Evolutionary conservation across 1,140 invertebrate species (phyloP).

Genomic region (Hypsibius dujardini): DNA sequence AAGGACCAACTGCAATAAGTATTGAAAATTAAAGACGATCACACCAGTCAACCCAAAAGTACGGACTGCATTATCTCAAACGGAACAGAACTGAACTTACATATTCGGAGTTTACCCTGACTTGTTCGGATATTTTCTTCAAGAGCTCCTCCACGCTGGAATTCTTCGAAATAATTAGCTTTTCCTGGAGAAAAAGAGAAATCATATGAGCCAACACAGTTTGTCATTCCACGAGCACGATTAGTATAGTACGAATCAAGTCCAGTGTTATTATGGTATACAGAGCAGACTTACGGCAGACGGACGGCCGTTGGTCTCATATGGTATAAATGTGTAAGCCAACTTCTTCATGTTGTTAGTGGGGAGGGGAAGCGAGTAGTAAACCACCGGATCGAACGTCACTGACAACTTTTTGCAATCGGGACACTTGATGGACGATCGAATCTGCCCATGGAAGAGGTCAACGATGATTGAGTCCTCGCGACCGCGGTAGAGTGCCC

Average conservation of each 20-base stretch:
- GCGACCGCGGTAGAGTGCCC: conserved; percentile 42
- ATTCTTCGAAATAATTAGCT: background rate
- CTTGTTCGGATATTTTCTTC: background rate
- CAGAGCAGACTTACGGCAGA: background rate
- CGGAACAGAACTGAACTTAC: no score
- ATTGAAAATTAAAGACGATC: no score
- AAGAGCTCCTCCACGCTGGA: background rate
- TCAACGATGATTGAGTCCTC: conserved; percentile 51
- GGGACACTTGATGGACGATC: conserved; percentile 46
- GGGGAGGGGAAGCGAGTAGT: conserved; percentile 44
- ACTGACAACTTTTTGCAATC: conserved; percentile 42
- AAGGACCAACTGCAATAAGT: no score
- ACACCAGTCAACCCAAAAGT: no score
- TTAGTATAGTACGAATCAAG: background rate
- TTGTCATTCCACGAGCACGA: background rate
- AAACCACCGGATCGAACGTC: conserved; percentile 48
- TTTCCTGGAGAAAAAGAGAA: background rate
- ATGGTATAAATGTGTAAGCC: conserved; percentile 23
- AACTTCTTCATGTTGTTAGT: conserved; percentile 35
- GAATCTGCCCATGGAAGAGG: conserved; percentile 45
- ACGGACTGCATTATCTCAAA: no score
- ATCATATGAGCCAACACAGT: background rate
- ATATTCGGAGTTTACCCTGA: no score
- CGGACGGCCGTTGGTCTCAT: conserved; percentile 17
- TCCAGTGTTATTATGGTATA: no score